Evolutionary conservation across 23 tunicate genomes (phyloP), one percentile per base, ranked within the genome.

Genomic region (Botrylloides violaceus): DNA sequence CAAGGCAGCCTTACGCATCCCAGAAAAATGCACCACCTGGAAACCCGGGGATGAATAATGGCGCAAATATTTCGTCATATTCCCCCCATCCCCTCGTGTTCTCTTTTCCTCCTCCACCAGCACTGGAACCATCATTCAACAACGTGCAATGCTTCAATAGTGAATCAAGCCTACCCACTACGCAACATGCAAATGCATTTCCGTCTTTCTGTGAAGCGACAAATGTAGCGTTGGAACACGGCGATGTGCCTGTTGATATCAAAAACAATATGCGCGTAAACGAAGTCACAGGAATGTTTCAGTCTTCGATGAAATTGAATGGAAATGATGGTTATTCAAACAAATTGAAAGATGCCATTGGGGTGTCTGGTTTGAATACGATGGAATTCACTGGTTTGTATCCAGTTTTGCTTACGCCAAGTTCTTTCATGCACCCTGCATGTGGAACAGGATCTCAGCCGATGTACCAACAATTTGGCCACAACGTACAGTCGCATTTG

Each of bases 401-500:
- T 26, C 37, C 74, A 1, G 74, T 68, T 19, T 19, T 68, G 15
- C 57, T 68, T 24, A 39, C 74, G 28, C 58, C 74, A n/a, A 3
- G 58, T 4, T 37, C 74, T 15, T 37, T 68, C n/a, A 1, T 68
- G 43, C 74, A 68, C 20, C 57, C 36, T 22, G 9, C 37, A 23
- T 39, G 74, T 5, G 74, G 58, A 39, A 68, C 12, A 35, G 56
- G 36, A 0, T 32, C 58, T 68, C 58, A 39, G 28, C 58, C 36
- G 22, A 43, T 37, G 4, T 68, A 68, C 37, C 74, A 68, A 20
- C 74, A 68, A 1, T 68, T 37, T 43, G 37, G 74, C 2, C 74
- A 53, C 4, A 9, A 22, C 28, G 58, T 7, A 6, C 27, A 25
- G 5, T 35, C 74, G 27, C 74, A 68, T 9, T 43, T 68, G 36